Percentiles rank a stretch among this genome's conserved stretches.
phyloP scores from a whole-genome alignment of 2,888 invertebrate species.

The Andrena minutula region DNA sequence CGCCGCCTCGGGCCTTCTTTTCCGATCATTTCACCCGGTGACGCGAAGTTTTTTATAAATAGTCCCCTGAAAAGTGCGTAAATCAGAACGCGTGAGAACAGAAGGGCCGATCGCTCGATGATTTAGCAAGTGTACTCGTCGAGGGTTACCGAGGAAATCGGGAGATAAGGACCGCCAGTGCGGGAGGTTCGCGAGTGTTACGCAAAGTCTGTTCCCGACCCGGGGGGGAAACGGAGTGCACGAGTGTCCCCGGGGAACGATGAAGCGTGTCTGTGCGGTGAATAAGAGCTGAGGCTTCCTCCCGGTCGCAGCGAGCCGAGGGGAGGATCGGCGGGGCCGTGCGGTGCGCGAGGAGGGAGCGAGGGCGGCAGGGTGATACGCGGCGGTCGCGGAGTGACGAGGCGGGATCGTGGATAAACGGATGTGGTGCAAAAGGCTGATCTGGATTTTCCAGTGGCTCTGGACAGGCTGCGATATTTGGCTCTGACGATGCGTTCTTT shows the following conservation, averaged over 20 bases:
- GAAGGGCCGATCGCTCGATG: not conserved
- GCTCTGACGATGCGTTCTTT: slow-evolving; percentile 64
- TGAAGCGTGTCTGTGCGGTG: too few relatives aligned
- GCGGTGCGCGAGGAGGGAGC: not conserved
- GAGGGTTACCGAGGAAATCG: not conserved
- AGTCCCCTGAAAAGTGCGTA: slow-evolving; percentile 33
- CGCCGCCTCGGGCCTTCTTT: slow-evolving; percentile 15
- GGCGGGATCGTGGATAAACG: slow-evolving; percentile 59
- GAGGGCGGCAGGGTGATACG: not conserved
- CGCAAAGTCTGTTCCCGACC: slow-evolving; percentile 5
- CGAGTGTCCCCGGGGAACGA: not conserved
- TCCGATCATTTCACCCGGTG: slow-evolving; percentile 20
- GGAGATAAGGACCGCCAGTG: not conserved
- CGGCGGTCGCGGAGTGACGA: slow-evolving; percentile 7
- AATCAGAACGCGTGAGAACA: slow-evolving; percentile 12
- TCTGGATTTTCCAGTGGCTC: slow-evolving; percentile 79
- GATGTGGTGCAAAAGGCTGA: slow-evolving; percentile 78
- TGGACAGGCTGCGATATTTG: slow-evolving; percentile 78
- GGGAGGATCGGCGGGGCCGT: not conserved
- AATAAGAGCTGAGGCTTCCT: not conserved
- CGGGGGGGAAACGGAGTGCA: not conserved
- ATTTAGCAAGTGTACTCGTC: not conserved
- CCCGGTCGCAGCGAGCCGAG: not conserved
- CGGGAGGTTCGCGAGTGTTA: slow-evolving; percentile 4
- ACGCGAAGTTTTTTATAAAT: slow-evolving; percentile 45